Evolutionary conservation across 2,888 invertebrate species (phyloP).

Genomic region (Podabrus alpinus): DNA sequence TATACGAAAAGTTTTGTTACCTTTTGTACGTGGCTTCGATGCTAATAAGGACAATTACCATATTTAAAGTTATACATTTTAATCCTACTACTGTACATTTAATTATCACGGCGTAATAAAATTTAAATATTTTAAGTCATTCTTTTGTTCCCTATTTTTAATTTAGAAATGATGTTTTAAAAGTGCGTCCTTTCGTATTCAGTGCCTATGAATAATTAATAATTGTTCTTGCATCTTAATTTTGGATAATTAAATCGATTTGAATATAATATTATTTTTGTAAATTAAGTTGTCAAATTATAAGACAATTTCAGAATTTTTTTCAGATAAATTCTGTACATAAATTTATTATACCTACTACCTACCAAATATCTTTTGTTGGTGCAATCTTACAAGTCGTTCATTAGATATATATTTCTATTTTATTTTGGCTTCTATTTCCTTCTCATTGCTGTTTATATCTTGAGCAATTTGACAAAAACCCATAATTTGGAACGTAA

Average conservation of each 20-base stretch:
- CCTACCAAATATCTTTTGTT: no score
- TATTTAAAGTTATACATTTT: not conserved
- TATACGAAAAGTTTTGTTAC: not conserved
- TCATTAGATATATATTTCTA: not conserved
- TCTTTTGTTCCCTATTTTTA: not conserved
- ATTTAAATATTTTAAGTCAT: not conserved
- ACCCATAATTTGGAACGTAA: not conserved
- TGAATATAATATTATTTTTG: not conserved
- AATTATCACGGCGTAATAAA: not conserved
- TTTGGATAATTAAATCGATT: not conserved
- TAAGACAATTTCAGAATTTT: no score
- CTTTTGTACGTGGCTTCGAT: not conserved
- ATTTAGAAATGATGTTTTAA: not conserved
- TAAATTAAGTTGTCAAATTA: no score
- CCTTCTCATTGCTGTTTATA: not conserved
- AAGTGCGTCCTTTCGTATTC: not conserved
- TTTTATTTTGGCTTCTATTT: not conserved
- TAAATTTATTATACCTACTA: no score
- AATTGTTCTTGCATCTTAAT: not conserved
- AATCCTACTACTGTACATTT: not conserved
- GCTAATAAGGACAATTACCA: not conserved
- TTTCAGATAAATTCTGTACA: no score
- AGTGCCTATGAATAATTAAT: not conserved
- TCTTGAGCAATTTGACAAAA: not conserved
- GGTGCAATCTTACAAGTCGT: not conserved